Evolutionary conservation across 2,113 vertebrate genomes (phyloP), one percentile per base, ranked within the genome.

Genomic region (Zosterops lateralis): DNA sequence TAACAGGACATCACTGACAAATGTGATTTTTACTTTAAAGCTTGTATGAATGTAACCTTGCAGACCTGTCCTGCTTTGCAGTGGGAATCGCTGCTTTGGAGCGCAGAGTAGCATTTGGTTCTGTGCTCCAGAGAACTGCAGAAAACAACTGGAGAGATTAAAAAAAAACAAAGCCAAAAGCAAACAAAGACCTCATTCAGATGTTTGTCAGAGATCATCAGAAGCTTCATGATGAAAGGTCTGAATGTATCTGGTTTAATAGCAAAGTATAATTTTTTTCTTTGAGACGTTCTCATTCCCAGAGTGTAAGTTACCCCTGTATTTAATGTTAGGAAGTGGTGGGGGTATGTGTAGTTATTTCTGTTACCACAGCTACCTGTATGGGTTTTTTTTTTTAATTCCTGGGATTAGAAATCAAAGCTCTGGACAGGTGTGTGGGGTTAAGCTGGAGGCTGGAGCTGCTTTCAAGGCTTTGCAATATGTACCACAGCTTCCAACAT

Each of bases 221-320:
- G 81, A 95, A 95, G 95, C 88, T 93, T 94, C 91, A 34, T 31
- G 57, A 84, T 95, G 94, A 95, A 90, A 92, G 92, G 81, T 93
- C 89, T 95, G 88, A 95, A 94, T 88, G 83, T 85, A 87, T 93
- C 91, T 92, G 85, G 88, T 97, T 96, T 96, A 95, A 94, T 89
- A 94, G 90, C 68, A 78, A 94, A 90, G 84, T 56, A 65, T 87
- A 38, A 32, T 83, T 81, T 93, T 93, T 93, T 85, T 56, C 60
- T 92, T 76, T 85, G 96, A 96, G 93, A 47, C 0, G 0, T 86
- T 97, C 96, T 95, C 87, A 92, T 96, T 95, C 92, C 87, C 92
- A 77, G 94, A 94, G 97, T 96, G 90, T 97, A 97, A 97, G 96
- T 96, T 95, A 93, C 91, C 90, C 89, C 94, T 78, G 89, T 66